A percentile compares a stretch with the other conserved stretches of the same genome.
Conservation (phyloP, 2,888 invertebrate genomes). For the Galerucella nymphaeae region DNA sequence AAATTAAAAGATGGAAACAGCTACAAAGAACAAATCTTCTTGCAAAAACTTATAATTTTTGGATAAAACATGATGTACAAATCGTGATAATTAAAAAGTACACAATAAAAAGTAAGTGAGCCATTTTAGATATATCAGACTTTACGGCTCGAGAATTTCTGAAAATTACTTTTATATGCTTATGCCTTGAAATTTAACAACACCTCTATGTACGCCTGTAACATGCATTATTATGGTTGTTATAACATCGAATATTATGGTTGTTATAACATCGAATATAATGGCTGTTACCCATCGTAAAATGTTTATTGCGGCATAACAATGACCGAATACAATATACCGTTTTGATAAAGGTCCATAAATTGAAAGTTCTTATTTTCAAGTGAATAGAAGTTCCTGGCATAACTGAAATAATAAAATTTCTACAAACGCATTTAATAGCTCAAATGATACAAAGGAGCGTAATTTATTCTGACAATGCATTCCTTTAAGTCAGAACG, state of each 20-base stretch:
- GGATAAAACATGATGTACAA: too few relatives aligned
- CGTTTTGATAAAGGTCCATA: constrained; percentile 1
- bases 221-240: constrained; percentile 18
- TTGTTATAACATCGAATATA: too few relatives aligned
- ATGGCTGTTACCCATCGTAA: constrained; percentile 2
- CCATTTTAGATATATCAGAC: too few relatives aligned
- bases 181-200: background rate
- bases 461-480: background rate
- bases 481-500: background rate
- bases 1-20: too few relatives aligned
- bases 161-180: background rate
- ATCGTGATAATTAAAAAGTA: too few relatives aligned
- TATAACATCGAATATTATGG: constrained; percentile 1
- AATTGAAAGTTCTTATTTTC: background rate
- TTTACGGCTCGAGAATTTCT: background rate
- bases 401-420: background rate
- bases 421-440: background rate
- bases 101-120: too few relatives aligned
- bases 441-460: background rate
- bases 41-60: too few relatives aligned
- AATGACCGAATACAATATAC: constrained; percentile 25
- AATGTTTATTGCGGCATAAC: constrained; percentile 28
- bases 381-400: background rate
- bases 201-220: background rate
- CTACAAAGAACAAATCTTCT: too few relatives aligned